These are phyloP conservation scores for Cheilosia variabilis DNA, from an alignment of 2,888 invertebrate genomes.

Conservation along the genomic window DNA sequence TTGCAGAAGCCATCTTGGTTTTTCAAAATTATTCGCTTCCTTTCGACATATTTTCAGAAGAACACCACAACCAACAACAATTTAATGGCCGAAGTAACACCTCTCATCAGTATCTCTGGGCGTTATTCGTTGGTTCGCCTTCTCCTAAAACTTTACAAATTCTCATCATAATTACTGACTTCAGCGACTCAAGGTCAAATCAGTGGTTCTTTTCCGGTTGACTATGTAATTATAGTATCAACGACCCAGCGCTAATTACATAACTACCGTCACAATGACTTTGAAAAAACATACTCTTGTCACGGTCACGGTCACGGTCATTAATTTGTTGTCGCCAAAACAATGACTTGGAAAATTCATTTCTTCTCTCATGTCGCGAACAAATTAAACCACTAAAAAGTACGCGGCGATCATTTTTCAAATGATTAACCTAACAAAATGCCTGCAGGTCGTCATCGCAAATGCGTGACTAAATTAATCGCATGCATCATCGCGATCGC, in stretches of 20 bases:
- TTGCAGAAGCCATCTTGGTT: too few species aligned
- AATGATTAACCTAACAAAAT: conserved; percentile 10
- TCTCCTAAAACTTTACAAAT: too few species aligned
- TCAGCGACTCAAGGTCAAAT: conserved; percentile 21
- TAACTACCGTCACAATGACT: neutral
- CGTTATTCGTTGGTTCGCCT: too few species aligned
- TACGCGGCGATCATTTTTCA: neutral
- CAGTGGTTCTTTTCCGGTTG: neutral
- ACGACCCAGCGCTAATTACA: conserved; percentile 1
- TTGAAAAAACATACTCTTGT: conserved; percentile 13
- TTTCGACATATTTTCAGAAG: too few species aligned
- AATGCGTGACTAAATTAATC: conserved; percentile 66
- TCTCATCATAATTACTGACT: conserved; percentile 2
- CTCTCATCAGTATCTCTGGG: too few species aligned
- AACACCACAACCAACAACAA: too few species aligned
- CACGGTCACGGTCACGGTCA: conserved; percentile 65
- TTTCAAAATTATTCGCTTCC: too few species aligned
- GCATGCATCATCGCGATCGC: conserved; percentile 43
- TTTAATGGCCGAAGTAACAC: too few species aligned
- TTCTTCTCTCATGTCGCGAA: conserved; percentile 31
- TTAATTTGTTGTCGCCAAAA: conserved; percentile 22
- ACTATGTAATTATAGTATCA: neutral
- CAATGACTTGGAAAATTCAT: conserved; percentile 32
- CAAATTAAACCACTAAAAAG: neutral
- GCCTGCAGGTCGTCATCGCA: conserved; percentile 20